Conservation (phyloP, 2,113 vertebrate species). For the Lates calcarifer region DNA sequence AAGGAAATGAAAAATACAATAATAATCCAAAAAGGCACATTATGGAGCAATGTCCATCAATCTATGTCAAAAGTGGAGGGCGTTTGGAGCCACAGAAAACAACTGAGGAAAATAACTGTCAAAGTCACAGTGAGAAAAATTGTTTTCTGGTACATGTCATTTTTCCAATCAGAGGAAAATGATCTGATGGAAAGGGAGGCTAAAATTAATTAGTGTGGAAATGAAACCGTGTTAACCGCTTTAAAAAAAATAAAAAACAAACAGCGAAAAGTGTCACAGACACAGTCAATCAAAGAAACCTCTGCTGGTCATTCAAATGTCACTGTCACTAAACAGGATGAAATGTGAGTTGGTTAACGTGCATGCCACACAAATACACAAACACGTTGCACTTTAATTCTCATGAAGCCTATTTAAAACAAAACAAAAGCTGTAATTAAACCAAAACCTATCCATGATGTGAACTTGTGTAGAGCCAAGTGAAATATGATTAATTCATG, state of each 20-base stretch:
- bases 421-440: slow-evolving; percentile 40
- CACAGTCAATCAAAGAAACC: slow-evolving; percentile 21
- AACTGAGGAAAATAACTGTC: slow-evolving; percentile 19
- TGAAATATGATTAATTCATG: slow-evolving; percentile 59
- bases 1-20: slow-evolving; percentile 44
- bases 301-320: slow-evolving; percentile 27
- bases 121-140: slow-evolving; percentile 25
- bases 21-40: slow-evolving; percentile 33
- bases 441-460: slow-evolving; percentile 17
- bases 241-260: slow-evolving; percentile 23
- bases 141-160: slow-evolving; percentile 14
- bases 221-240: slow-evolving; percentile 18
- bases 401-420: slow-evolving; percentile 15
- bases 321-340: slow-evolving; percentile 4
- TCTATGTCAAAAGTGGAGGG: slow-evolving; percentile 32
- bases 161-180: slow-evolving; percentile 45
- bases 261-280: neutral
- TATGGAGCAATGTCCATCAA: slow-evolving; percentile 22
- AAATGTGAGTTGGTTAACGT: neutral
- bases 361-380: slow-evolving; percentile 18
- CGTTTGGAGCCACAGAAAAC: slow-evolving; percentile 28
- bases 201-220: slow-evolving; percentile 40
- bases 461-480: slow-evolving; percentile 18
- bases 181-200: slow-evolving; percentile 28
- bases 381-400: neutral